These are phyloP conservation scores for Orthosia gracilis DNA, from an alignment of 2,888 invertebrate species.

Conservation along the genomic window DNA sequence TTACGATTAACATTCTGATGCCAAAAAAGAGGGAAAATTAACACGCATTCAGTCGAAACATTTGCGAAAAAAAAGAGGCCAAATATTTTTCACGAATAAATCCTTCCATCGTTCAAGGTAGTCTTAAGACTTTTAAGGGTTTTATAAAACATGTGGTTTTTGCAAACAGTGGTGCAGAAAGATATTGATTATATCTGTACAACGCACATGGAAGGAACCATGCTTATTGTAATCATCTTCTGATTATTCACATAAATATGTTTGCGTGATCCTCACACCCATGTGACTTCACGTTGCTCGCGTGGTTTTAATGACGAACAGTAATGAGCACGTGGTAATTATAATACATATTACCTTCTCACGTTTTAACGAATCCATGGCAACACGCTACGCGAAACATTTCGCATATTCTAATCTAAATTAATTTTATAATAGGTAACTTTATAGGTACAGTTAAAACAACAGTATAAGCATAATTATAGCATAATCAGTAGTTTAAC, in stretches of 20 bases:
- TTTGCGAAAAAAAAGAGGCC: constrained; percentile 1
- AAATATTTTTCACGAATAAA: not conserved
- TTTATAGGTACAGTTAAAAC: not conserved
- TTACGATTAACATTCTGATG: constrained; percentile 15
- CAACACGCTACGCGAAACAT: constrained; percentile 33
- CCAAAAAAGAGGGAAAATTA: constrained; percentile 24
- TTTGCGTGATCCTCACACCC: constrained; percentile 21
- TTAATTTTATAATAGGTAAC: constrained; percentile 5
- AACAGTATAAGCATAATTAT: no score
- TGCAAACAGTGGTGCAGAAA: no score
- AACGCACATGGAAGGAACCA: not conserved
- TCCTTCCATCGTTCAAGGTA: not conserved
- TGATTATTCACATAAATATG: constrained; percentile 25
- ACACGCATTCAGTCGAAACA: not conserved
- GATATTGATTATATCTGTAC: not conserved
- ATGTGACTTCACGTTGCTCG: constrained; percentile 45
- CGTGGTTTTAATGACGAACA: constrained; percentile 48
- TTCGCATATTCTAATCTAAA: constrained; percentile 17
- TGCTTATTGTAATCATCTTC: not conserved
- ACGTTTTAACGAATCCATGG: constrained; percentile 33
- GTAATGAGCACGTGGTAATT: constrained; percentile 62
- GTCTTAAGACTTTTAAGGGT: not conserved
- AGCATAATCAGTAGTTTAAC: no score
- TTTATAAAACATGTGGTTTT: not conserved
- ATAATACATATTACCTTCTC: constrained; percentile 40